phyloP scores from a whole-genome alignment of 2,113 vertebrate species.

The Columbina picui region DNA sequence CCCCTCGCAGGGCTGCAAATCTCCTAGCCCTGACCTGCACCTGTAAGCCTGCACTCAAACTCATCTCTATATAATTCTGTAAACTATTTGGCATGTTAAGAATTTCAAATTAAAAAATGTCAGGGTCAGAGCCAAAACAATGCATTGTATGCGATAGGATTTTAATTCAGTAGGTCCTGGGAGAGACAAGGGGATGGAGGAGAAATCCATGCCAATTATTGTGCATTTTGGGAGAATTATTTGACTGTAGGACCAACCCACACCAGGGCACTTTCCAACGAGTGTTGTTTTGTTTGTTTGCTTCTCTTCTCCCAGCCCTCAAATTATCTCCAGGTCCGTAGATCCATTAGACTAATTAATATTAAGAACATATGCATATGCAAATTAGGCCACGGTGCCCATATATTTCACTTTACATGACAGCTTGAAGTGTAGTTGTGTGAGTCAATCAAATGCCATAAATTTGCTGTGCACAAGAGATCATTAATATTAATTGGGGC shows the following conservation, averaged over 20 bases:
- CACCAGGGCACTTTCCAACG: neutral
- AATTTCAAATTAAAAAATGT: slow-evolving; percentile 45
- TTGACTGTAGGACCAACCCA: slow-evolving; percentile 41
- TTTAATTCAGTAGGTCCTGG: slow-evolving; percentile 3
- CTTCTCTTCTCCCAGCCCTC: slow-evolving; percentile 43
- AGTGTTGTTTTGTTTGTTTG: slow-evolving; percentile 41
- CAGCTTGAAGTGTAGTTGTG: slow-evolving; percentile 78
- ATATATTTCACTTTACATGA: slow-evolving; percentile 80
- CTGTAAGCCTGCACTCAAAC: neutral
- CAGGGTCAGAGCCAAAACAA: slow-evolving; percentile 49
- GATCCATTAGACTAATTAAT: slow-evolving; percentile 80
- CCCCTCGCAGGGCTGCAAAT: neutral
- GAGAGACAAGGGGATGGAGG: slow-evolving; percentile 1
- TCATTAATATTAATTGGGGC: slow-evolving; percentile 83
- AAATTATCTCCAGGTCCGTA: slow-evolving; percentile 70
- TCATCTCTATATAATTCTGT: slow-evolving; percentile 1
- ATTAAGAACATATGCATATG: slow-evolving; percentile 83
- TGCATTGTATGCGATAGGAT: slow-evolving; percentile 22
- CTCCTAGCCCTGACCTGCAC: neutral
- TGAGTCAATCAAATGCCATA: slow-evolving; percentile 82
- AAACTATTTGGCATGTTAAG: slow-evolving; percentile 39
- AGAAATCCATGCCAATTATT: slow-evolving; percentile 20
- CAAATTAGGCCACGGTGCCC: slow-evolving; percentile 69
- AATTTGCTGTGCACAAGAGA: slow-evolving; percentile 77
- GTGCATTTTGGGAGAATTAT: slow-evolving; percentile 50